Evolutionary conservation across 1,140 invertebrate species (phyloP).

Genomic region (Diplogasteroides magnus): DNA sequence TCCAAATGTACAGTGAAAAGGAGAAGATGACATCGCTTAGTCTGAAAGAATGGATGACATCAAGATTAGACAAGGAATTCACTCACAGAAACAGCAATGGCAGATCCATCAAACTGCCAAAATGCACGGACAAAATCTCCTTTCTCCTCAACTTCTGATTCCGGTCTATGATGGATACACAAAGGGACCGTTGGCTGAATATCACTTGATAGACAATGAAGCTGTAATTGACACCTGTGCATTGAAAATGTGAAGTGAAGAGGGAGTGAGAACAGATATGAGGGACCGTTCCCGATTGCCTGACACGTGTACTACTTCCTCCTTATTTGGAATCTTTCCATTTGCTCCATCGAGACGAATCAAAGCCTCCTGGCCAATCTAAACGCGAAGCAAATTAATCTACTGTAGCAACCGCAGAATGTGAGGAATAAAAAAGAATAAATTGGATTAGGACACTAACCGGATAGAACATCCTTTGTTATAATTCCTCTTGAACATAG

Average conservation of each 20-base stretch:
- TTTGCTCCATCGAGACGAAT: neutral
- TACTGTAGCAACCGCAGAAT: too few species aligned
- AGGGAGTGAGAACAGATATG: neutral
- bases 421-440: too few species aligned
- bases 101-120: constrained; percentile 32
- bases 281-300: neutral
- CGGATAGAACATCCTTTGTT: too few species aligned
- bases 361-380: neutral
- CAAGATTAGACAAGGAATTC: neutral
- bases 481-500: too few species aligned
- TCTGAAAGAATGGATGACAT: constrained; percentile 2
- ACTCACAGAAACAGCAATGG: constrained; percentile 33
- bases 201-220: neutral
- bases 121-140: constrained; percentile 26
- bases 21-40: neutral
- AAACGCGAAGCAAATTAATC: too few species aligned
- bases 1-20: constrained; percentile 13
- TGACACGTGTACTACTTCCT: neutral
- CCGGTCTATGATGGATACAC: constrained; percentile 23
- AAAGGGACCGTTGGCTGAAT: constrained; percentile 35
- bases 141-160: constrained; percentile 25
- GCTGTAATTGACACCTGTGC: constrained; percentile 4
- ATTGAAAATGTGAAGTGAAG: neutral
- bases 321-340: too few species aligned
- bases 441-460: too few species aligned